phyloP scores from a whole-genome alignment of 2,797 vertebrate species.

The Fistularia tabacaria region DNA sequence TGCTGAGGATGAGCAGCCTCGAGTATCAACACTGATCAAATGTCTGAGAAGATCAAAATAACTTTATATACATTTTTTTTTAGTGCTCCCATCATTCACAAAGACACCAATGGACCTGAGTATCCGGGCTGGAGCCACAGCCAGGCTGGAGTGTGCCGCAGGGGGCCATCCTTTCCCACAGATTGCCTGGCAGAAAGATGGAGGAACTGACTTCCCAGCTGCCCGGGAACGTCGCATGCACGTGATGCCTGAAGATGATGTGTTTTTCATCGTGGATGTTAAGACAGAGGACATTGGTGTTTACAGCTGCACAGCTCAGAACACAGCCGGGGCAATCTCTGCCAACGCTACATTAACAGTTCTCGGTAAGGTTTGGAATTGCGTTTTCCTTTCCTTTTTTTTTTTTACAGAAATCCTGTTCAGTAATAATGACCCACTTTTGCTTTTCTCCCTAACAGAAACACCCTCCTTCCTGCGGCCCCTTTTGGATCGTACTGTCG shows the following conservation, averaged over 20 bases:
- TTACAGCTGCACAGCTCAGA: slow-evolving; percentile 96
- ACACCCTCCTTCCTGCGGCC: slow-evolving; percentile 91
- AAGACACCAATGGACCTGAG: slow-evolving; percentile 95
- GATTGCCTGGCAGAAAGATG: slow-evolving; percentile 98
- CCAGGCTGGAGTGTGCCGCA: slow-evolving; percentile 90
- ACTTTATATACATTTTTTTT: neutral
- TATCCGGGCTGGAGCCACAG: slow-evolving; percentile 86
- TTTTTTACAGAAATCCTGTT: neutral
- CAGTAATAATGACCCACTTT: neutral
- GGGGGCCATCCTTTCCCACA: slow-evolving; percentile 89
- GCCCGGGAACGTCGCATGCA: slow-evolving; percentile 96
- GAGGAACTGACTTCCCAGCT: slow-evolving; percentile 94
- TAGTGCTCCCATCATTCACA: slow-evolving; percentile 95
- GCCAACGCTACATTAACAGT: slow-evolving; percentile 93
- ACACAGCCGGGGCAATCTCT: slow-evolving; percentile 89
- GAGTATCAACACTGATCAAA: neutral
- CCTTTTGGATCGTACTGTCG: slow-evolving; percentile 87
- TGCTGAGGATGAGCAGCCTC: too few relatives aligned
- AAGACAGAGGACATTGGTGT: slow-evolving; percentile 91
- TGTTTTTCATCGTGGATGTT: slow-evolving; percentile 96
- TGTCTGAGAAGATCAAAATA: neutral
- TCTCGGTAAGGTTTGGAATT: slow-evolving; percentile 75
- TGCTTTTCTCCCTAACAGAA: slow-evolving; percentile 70
- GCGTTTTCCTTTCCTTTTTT: too few relatives aligned
- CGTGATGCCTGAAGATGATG: slow-evolving; percentile 96